Conservation (phyloP, 2,888 invertebrate species). For the Cantharis lateralis region DNA sequence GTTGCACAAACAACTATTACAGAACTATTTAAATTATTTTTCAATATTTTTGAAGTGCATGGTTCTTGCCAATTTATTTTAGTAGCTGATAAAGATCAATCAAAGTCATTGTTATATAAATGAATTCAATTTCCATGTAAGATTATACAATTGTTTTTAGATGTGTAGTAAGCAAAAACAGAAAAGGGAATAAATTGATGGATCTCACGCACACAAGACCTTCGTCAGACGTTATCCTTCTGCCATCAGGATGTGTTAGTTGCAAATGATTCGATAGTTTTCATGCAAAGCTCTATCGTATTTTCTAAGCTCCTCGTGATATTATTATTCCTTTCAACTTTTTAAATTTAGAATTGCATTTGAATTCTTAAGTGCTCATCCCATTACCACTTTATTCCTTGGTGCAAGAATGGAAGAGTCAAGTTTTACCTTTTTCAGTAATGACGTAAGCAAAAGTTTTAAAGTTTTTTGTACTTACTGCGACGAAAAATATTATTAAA, state of each 20-base stretch:
- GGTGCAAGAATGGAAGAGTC: constrained; percentile 8
- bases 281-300: constrained; percentile 23
- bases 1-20: too few relatives aligned
- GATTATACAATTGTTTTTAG: constrained; percentile 16
- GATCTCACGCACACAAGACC: constrained; percentile 26
- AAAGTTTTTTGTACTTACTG: background rate
- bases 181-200: constrained; percentile 23
- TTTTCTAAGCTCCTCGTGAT: constrained; percentile 21
- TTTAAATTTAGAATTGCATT: constrained; percentile 23
- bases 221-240: constrained; percentile 24
- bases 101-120: background rate
- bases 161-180: constrained; percentile 2
- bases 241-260: constrained; percentile 16
- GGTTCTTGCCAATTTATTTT: background rate
- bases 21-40: background rate
- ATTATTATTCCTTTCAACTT: constrained; percentile 18
- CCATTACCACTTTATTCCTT: constrained; percentile 5
- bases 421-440: constrained; percentile 14
- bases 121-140: constrained; percentile 7
- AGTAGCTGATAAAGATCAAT: background rate
- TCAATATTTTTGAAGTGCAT: background rate
- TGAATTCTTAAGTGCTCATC: constrained; percentile 23
- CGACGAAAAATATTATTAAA: background rate
- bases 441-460: constrained; percentile 10
- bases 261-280: constrained; percentile 17